Percentiles rank a stretch among this genome's conserved stretches.
Evolutionary conservation across 2,113 vertebrate species (phyloP).

Genomic region (Rhombomys opimus): DNA sequence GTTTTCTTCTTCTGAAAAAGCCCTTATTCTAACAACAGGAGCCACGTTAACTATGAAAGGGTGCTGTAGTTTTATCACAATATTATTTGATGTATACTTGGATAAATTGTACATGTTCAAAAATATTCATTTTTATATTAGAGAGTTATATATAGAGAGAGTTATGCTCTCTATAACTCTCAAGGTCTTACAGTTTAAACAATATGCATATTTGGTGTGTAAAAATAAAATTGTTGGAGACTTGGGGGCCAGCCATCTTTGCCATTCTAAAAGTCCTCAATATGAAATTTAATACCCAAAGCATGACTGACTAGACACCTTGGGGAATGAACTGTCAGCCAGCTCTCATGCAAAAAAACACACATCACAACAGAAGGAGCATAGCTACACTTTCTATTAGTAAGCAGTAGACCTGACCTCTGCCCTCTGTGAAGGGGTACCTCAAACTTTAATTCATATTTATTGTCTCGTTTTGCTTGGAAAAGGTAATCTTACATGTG

Average conservation of each 20-base stretch:
- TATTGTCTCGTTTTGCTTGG: neutral
- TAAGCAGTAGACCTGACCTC: conserved; percentile 38
- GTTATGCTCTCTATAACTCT: conserved; percentile 46
- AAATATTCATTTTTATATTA: neutral
- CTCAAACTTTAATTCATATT: neutral
- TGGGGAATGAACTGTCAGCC: conserved; percentile 34
- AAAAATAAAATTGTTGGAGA: conserved; percentile 76
- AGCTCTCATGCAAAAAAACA: conserved; percentile 44
- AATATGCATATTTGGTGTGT: conserved; percentile 74
- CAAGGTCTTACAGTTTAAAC: conserved; percentile 72
- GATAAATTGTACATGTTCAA: too few relatives aligned
- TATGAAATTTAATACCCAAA: conserved; percentile 58
- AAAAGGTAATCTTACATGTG: neutral
- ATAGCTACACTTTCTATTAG: neutral
- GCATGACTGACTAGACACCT: conserved; percentile 62
- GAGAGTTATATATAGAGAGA: too few relatives aligned
- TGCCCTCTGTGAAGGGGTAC: neutral
- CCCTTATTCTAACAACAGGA: too few relatives aligned
- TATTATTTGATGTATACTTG: too few relatives aligned
- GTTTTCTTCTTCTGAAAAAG: too few relatives aligned
- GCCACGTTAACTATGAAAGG: too few relatives aligned
- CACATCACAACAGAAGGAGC: conserved; percentile 16
- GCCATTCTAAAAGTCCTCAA: conserved; percentile 71
- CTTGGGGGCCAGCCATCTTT: conserved; percentile 71
- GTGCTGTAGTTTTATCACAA: too few relatives aligned